Base-by-base conservation (phyloP, 2,113 vertebrate genomes). In the Eubucco bourcierii region DNA sequence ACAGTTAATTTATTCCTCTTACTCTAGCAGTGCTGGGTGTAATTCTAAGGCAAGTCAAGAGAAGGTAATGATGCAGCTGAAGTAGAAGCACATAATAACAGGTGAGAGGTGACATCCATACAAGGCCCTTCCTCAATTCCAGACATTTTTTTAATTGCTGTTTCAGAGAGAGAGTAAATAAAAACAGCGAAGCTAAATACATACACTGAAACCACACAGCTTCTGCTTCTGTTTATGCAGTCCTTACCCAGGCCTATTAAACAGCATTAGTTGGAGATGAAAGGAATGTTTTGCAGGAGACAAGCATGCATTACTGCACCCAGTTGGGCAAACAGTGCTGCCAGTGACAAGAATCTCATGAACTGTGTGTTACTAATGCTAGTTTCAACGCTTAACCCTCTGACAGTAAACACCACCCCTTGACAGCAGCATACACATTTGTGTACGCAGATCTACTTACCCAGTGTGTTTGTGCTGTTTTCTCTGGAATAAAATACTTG, bases 161-260 rank as follows among this genome's bases (percentile, higher is more conserved):
- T 76, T 93, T 92, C 67, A 94, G 25, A 65, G 52, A 47, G 10
- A 33, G 15, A 50, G 17, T 34, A 25, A 80, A 20, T 52, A 34
- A 75, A 91, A 95, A 56, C 60, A 56, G 58, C 34, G 71, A 82
- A 53, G 63, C 64, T 92, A 66, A 93, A 90, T 21, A 79, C n/a
- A 41, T 6, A 64, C 0, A 83, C 37, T 37, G 15, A 55, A 6
- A 84, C 77, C 84, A 92, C 2, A 1, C 61, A 95, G 76, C 63
- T 84, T 91, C 73, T 90, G 65, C 39, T 94, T 88, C 66, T 95
- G 44, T 92, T 92, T 90, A 84, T 1, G 13, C 9, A 77, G 53
- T 80, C 82, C 84, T 94, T 90, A 91, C 44, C 61, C 87, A 96
- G 65, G 56, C 46, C 78, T 44, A 94, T 82, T 85, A 92, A 87